phyloP scores from a whole-genome alignment of 2,113 vertebrate species.

The Columbina picui region DNA sequence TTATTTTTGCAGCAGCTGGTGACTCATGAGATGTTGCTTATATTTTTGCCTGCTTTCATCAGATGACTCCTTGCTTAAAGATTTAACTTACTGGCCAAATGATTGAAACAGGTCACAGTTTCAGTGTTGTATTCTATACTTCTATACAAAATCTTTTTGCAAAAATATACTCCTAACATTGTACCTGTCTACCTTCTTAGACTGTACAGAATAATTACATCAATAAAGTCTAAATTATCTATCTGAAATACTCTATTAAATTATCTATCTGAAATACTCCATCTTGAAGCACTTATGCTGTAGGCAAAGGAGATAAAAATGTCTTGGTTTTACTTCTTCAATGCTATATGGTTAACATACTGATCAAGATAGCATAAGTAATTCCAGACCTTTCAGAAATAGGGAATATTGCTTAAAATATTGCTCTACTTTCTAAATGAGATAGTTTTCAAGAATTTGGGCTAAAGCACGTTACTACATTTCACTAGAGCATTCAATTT shows the following conservation, averaged over 20 bases:
- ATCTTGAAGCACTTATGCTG: background rate
- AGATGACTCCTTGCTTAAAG: background rate
- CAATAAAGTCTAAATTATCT: background rate
- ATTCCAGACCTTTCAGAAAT: background rate
- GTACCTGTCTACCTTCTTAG: background rate
- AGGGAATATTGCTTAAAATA: background rate
- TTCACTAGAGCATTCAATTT: background rate
- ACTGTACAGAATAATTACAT: background rate
- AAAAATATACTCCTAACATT: background rate
- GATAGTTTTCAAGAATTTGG: background rate
- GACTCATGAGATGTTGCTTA: rapidly evolving
- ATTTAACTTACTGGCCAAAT: rapidly evolving
- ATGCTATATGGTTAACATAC: background rate
- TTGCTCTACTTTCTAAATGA: background rate
- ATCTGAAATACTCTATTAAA: background rate
- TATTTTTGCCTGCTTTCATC: background rate
- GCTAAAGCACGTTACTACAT: background rate
- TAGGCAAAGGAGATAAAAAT: background rate
- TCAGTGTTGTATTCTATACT: background rate
- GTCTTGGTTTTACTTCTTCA: background rate
- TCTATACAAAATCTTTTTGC: background rate
- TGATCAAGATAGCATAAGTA: background rate
- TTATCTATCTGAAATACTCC: background rate
- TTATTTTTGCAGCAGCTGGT: background rate
- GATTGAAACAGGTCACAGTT: background rate